Evolutionary conservation across 2,888 invertebrate genomes (phyloP).

Genomic region (Pterostichus niger): DNA sequence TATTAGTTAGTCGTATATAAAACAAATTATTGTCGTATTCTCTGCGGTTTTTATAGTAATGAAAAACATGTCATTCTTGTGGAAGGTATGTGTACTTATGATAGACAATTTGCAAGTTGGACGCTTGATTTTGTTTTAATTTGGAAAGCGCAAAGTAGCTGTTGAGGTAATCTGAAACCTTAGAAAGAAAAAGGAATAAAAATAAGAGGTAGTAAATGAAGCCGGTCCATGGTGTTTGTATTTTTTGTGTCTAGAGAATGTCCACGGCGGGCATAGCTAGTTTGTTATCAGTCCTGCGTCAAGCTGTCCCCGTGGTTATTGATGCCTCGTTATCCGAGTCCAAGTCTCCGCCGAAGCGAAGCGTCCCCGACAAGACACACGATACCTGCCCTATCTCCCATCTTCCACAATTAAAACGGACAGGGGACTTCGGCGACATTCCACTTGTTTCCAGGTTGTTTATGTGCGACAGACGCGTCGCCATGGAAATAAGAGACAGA

Average conservation of each 20-base stretch:
- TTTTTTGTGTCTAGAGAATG: slow-evolving; percentile 51
- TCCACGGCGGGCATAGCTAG: slow-evolving; percentile 51
- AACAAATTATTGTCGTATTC: too few species aligned
- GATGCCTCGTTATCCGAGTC: slow-evolving; percentile 49
- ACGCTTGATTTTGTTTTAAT: not conserved
- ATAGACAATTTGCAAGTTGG: not conserved
- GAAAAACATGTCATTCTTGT: too few species aligned
- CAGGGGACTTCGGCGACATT: slow-evolving; percentile 58
- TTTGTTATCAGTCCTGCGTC: slow-evolving; percentile 55
- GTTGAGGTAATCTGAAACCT: slow-evolving; percentile 45
- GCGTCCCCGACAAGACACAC: not conserved
- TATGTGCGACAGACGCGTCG: slow-evolving; percentile 66
- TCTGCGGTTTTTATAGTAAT: too few species aligned
- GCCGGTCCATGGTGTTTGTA: slow-evolving; percentile 11
- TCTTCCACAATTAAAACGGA: slow-evolving; percentile 64
- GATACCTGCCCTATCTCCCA: slow-evolving; percentile 32
- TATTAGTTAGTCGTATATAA: too few species aligned
- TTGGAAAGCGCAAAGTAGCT: slow-evolving; percentile 38
- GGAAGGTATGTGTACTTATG: too few species aligned
- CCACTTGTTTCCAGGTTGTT: slow-evolving; percentile 60
- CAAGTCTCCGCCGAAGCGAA: slow-evolving; percentile 10
- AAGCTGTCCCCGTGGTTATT: slow-evolving; percentile 56
- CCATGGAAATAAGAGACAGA: slow-evolving; percentile 52
- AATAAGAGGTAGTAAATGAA: slow-evolving; percentile 38
- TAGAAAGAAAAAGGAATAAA: slow-evolving; percentile 34